Evolutionary conservation across 2,113 vertebrate genomes (phyloP), one percentile per base, ranked within the genome.

Genomic region (Brachirus orientalis): DNA sequence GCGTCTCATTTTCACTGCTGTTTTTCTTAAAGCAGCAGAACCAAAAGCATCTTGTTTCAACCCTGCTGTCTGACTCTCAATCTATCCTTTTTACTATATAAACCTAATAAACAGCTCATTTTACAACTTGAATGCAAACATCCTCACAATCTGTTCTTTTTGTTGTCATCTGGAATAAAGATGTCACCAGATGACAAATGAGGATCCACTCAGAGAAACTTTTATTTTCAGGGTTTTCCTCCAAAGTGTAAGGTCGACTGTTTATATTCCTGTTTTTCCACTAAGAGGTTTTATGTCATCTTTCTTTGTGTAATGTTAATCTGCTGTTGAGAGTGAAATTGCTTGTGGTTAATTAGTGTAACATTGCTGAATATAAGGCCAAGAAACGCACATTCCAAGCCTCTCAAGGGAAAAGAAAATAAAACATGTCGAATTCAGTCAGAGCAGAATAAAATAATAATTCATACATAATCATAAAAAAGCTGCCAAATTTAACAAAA

Each of bases 171-270:
- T 51, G 44, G 40, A 69, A 59, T 63, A 20, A 66, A 76, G 62
- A 47, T 6, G n/a, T 53, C 43, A 52, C 55, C 65, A 53, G 69
- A 55, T 54, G 68, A 78, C 38, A 6, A 10, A 18, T 17, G n/a
- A 46, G 11, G 8, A 44, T 22, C 20, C 52, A 37, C 63, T 59
- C 52, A 18, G 2, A 46, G 10, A 47, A 55, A 35, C 36, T 22
- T 17, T 37, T 6, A 1, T 60, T 59, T 66, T 20, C 10, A 57
- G 46, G 60, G 19, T 67, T 59, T 76, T 17, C 67, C 22, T 35
- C 48, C 11, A 2, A 16, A 38, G 64, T 54, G 18, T 12, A 38
- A 46, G 33, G 28, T 46, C 8, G 38, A 2, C 45, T 35, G 14
- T n/a, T 8, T 14, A 51, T 8, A 48, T 71, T 52, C 35, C 12